Conservation (phyloP, 2,113 vertebrate genomes). For the Pelvicachromis taeniatus region DNA sequence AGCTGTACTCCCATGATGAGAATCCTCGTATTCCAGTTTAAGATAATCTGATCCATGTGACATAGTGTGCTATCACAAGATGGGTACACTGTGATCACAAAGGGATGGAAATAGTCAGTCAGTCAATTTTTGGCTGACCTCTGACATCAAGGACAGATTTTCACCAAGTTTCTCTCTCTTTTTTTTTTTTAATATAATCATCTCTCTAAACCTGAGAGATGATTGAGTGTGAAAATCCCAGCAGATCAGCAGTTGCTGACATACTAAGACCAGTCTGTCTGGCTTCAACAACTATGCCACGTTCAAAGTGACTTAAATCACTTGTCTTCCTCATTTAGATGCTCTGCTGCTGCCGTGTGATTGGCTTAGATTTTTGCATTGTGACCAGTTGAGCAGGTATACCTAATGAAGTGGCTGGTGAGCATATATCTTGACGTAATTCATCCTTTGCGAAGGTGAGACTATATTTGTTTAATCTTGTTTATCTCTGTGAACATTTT, state of each 20-base stretch:
- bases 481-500: background rate
- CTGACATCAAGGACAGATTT: background rate
- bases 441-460: background rate
- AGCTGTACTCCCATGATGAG: too few relatives aligned
- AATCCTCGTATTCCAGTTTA: background rate
- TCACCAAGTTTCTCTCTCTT: too few relatives aligned
- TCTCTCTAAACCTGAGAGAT: background rate
- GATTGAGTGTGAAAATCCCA: background rate
- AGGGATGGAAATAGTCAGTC: background rate
- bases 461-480: background rate
- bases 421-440: background rate
- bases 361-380: background rate
- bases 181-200: too few relatives aligned
- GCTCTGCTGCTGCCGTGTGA: background rate
- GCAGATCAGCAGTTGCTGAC: background rate
- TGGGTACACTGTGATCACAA: background rate
- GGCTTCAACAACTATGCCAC: background rate
- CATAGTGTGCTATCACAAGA: too few relatives aligned
- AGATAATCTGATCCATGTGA: background rate
- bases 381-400: background rate
- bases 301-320: background rate
- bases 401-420: background rate
- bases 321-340: background rate
- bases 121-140: background rate
- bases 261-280: background rate